A percentile compares a stretch with the other conserved stretches of the same genome.
phyloP scores from a whole-genome alignment of 2,888 invertebrate genomes.

The Phyllotreta cruciferae region DNA sequence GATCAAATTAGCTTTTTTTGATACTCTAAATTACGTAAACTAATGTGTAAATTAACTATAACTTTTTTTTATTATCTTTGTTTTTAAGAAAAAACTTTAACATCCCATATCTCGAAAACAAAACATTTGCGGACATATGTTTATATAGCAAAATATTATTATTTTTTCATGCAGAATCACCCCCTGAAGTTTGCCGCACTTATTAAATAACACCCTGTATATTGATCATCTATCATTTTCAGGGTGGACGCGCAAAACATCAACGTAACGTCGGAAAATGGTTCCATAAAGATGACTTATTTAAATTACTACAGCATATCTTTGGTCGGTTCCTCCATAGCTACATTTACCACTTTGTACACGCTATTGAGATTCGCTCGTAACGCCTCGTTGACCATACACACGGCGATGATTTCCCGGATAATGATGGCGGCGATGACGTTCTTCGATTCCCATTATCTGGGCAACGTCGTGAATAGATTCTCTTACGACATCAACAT shows the following conservation, averaged over 20 bases:
- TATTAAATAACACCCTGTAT: too few relatives aligned
- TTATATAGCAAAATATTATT: too few relatives aligned
- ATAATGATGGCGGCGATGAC: conserved; percentile 33
- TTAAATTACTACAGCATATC: conserved; percentile 36
- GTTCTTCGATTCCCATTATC: conserved; percentile 40
- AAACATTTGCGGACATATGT: too few relatives aligned
- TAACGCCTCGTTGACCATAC: conserved; percentile 38
- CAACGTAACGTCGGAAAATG: background rate
- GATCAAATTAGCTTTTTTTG: too few relatives aligned
- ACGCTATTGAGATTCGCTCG: conserved; percentile 28
- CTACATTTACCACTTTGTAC: conserved; percentile 31
- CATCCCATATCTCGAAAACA: too few relatives aligned
- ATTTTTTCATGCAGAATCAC: too few relatives aligned
- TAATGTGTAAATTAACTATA: too few relatives aligned
- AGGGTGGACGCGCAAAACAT: conserved; percentile 26
- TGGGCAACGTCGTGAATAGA: conserved; percentile 41
- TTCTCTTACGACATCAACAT: conserved; percentile 40
- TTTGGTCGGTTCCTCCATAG: conserved; percentile 27
- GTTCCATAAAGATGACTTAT: conserved; percentile 10
- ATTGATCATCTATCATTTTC: conserved; percentile 1
- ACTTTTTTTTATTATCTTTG: too few relatives aligned
- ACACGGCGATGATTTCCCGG: conserved; percentile 34
- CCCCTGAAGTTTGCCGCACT: too few relatives aligned
- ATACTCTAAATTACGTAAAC: too few relatives aligned
- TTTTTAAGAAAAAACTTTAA: too few relatives aligned